Evolutionary conservation across 1,140 invertebrate genomes (phyloP), one percentile per base, ranked within the genome.

Genomic region (Mizuhopecten yessoensis): DNA sequence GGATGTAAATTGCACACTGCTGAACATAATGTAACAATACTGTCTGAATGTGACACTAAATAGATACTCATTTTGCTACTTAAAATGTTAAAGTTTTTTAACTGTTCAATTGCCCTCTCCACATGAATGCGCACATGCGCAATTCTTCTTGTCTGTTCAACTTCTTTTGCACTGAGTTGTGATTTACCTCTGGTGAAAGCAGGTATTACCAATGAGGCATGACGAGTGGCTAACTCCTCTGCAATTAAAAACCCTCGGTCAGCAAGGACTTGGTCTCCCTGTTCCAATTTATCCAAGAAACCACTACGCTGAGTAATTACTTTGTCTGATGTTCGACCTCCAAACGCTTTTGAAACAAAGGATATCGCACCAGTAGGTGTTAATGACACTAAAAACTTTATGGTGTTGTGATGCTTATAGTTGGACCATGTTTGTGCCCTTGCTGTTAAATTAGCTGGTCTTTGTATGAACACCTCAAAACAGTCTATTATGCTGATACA

Each of bases 41-140:
- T n/a, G n/a, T n/a, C n/a, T n/a, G n/a, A n/a, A n/a, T n/a, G n/a
- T n/a, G n/a, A n/a, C n/a, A n/a, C n/a, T n/a, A n/a, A n/a, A n/a
- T n/a, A n/a, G n/a, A n/a, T n/a, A n/a, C n/a, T n/a, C n/a, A n/a
- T n/a, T n/a, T n/a, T n/a, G n/a, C n/a, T n/a, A n/a, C n/a, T n/a
- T n/a, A n/a, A n/a, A n/a, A n/a, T n/a, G n/a, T n/a, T n/a, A n/a
- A n/a, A n/a, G n/a, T n/a, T n/a, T n/a, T n/a, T n/a, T n/a, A n/a
- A n/a, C n/a, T n/a, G n/a, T n/a, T n/a, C n/a, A n/a, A n/a, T n/a
- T n/a, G n/a, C n/a, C n/a, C n/a, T n/a, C n/a, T n/a, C n/a, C n/a
- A 89, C 75, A 89, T 89, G 88, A 7, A 89, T 89, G 34, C 88
- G 49, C 23, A 89, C 57, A 86, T 86, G 34, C 0, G 88, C 15